These are phyloP conservation scores for Euclidia mi DNA, from an alignment of 2,888 invertebrate species.

Conservation along the genomic window DNA sequence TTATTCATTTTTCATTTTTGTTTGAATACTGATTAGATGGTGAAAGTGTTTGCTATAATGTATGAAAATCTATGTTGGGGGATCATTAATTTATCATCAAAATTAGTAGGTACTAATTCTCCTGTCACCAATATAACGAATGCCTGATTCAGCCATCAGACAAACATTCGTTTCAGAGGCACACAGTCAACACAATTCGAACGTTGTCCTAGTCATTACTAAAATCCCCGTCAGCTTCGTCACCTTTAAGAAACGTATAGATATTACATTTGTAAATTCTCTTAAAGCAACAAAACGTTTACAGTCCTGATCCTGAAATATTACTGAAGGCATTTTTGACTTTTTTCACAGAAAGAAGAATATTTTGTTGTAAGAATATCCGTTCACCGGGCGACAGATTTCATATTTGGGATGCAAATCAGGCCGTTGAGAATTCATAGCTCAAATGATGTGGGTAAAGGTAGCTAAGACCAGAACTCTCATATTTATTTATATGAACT, in stretches of 20 bases:
- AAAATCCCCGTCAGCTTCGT: too few species aligned
- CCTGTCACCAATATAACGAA: too few species aligned
- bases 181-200: too few species aligned
- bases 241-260: background rate
- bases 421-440: slow-evolving; percentile 68
- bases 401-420: slow-evolving; percentile 80
- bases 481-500: slow-evolving; percentile 51
- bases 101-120: too few species aligned
- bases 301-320: slow-evolving; percentile 12
- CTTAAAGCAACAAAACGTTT: background rate
- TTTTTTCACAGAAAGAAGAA: slow-evolving; percentile 55
- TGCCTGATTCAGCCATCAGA: too few species aligned
- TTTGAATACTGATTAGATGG: too few species aligned
- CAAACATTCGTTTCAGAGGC: too few species aligned
- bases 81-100: too few species aligned
- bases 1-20: too few species aligned
- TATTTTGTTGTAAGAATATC: slow-evolving; percentile 58
- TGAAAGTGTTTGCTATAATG: too few species aligned
- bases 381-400: slow-evolving; percentile 64
- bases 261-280: background rate
- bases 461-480: slow-evolving; percentile 51
- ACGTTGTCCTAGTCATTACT: too few species aligned
- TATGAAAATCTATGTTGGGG: too few species aligned
- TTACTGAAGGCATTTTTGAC: slow-evolving; percentile 39
- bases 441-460: slow-evolving; percentile 68